A percentile compares a stretch with the other conserved stretches of the same genome.
Conservation (phyloP, 2,113 vertebrate species). For the Hyla sarda region DNA sequence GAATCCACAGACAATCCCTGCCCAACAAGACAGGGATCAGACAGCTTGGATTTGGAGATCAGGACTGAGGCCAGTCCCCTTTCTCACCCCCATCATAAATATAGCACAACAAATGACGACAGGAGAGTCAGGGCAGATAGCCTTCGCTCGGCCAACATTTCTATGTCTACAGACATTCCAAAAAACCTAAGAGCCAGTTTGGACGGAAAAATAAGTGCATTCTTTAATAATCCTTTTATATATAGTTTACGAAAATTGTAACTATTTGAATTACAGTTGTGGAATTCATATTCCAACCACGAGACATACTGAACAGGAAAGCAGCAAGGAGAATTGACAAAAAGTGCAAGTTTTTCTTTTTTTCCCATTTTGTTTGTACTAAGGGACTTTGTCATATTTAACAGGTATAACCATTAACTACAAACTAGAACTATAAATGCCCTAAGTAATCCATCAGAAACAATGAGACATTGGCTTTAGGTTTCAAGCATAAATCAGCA, state of each 20-base stretch:
- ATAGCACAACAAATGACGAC: not conserved
- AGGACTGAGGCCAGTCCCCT: no score
- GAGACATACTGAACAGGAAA: not conserved
- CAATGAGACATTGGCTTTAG: not conserved
- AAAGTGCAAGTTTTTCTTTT: conserved; percentile 17
- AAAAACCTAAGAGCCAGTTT: not conserved
- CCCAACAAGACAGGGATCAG: not conserved
- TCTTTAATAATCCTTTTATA: not conserved
- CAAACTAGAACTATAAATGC: not conserved
- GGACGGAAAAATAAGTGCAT: conserved; percentile 44
- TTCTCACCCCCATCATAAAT: not conserved
- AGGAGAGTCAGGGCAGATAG: not conserved
- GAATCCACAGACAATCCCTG: not conserved
- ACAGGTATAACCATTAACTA: not conserved
- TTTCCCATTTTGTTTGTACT: not conserved
- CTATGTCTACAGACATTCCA: not conserved
- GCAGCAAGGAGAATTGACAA: conserved; percentile 10
- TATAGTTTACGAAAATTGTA: not conserved
- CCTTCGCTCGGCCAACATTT: no score
- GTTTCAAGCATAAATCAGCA: not conserved
- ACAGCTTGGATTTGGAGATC: not conserved
- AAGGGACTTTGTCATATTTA: not conserved
- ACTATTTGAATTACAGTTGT: not conserved
- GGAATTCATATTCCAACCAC: not conserved
- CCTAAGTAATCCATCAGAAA: conserved; percentile 8